phyloP scores from a whole-genome alignment of 1,140 invertebrate genomes.

The Bombyx mandarina region DNA sequence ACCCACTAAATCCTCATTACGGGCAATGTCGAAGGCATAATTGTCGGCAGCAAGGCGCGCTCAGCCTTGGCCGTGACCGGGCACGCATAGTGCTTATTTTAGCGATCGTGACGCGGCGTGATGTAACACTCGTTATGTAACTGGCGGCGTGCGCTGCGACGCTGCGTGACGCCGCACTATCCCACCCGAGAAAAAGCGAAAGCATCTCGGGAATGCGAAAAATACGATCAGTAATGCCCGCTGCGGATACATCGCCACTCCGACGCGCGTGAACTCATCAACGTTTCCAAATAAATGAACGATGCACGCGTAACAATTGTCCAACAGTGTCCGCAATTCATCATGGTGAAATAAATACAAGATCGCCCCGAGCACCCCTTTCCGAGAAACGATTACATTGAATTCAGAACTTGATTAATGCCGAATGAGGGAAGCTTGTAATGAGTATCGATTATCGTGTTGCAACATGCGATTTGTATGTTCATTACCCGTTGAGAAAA shows the following conservation, averaged over 20 bases:
- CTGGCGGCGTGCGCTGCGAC: conserved; percentile 36
- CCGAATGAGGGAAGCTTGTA: conserved; percentile 13
- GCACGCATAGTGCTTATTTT: conserved; percentile 57
- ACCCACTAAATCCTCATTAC: conserved; percentile 68
- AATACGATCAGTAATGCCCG: conserved; percentile 5
- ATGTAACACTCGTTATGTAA: conserved; percentile 59
- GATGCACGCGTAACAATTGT: too few species aligned
- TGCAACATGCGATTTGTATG: conserved; percentile 12
- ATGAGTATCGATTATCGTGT: conserved; percentile 16
- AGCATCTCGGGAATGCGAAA: conserved; percentile 48
- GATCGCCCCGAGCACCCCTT: conserved; percentile 11
- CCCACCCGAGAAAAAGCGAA: conserved; percentile 49
- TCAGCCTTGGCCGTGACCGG: conserved; percentile 67
- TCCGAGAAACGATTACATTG: conserved; percentile 16
- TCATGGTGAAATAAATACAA: too few species aligned
- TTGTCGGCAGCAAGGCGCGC: conserved; percentile 49
- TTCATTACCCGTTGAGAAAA: conserved; percentile 17
- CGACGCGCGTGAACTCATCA: too few species aligned
- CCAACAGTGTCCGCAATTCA: too few species aligned
- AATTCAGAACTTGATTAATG: conserved; percentile 13
- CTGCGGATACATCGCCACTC: neutral
- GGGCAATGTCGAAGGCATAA: conserved; percentile 47
- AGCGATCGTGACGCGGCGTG: conserved; percentile 56
- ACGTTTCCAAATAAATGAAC: too few species aligned
- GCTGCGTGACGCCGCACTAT: conserved; percentile 36